Conservation (phyloP, 2,797 vertebrate species). For the Falco novaeseelandiae region DNA sequence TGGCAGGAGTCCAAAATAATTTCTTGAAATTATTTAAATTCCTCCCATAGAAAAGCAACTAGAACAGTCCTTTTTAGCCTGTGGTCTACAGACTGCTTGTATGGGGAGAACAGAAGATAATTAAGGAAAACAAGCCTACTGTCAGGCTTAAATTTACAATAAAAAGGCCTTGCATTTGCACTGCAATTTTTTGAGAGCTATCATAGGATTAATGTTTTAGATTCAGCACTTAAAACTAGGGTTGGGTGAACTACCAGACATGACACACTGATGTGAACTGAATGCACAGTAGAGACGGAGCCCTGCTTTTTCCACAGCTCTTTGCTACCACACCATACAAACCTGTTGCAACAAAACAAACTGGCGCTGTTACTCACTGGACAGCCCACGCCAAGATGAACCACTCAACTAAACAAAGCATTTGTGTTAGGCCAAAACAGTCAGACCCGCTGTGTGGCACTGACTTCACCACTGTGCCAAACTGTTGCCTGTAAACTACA, state of each 20-base stretch:
- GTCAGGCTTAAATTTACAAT: not conserved
- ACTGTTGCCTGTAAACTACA: not conserved
- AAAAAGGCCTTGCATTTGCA: not conserved
- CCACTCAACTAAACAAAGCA: fast-evolving
- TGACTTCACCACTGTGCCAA: not conserved
- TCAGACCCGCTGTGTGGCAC: fast-evolving
- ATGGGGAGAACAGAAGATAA: not conserved
- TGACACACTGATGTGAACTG: fast-evolving
- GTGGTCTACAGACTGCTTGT: not conserved
- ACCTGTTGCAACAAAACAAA: not conserved
- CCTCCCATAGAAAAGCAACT: not conserved
- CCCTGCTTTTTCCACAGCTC: not conserved
- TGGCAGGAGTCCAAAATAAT: not conserved
- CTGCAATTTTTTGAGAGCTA: not conserved
- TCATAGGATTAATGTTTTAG: not conserved
- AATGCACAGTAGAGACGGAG: fast-evolving
- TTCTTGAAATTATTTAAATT: not conserved
- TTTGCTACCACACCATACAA: not conserved
- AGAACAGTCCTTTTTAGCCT: not conserved
- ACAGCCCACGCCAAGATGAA: fast-evolving
- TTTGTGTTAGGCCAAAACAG: not conserved
- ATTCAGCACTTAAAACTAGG: not conserved
- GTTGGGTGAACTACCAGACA: not conserved
- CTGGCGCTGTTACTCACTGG: fast-evolving
- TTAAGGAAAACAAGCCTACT: not conserved